Evolutionary conservation across 2,113 vertebrate genomes (phyloP).

Genomic region (Peromyscus polionotus): DNA sequence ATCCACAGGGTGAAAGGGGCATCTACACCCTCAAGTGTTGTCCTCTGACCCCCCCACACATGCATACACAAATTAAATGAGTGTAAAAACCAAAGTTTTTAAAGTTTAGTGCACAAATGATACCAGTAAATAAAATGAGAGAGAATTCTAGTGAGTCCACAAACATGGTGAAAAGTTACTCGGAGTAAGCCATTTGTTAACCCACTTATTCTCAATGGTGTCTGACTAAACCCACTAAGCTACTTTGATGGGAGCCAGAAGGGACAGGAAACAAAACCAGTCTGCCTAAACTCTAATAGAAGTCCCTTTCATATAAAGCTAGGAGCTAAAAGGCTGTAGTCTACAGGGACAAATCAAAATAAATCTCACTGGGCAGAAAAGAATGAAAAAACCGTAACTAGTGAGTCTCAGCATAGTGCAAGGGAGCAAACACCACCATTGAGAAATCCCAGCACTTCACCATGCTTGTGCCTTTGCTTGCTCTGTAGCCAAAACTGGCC

Average conservation of each 20-base stretch:
- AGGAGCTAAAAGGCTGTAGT: conserved; percentile 21
- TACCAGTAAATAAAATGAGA: not conserved
- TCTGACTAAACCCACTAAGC: not conserved
- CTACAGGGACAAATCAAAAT: not conserved
- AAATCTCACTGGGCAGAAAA: conserved; percentile 5
- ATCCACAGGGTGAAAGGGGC: not conserved
- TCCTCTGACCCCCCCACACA: not conserved
- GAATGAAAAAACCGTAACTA: conserved; percentile 7
- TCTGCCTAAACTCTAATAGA: not conserved
- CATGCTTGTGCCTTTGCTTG: not conserved
- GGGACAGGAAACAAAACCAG: conserved; percentile 14
- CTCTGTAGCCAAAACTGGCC: not conserved
- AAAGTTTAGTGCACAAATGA: not conserved
- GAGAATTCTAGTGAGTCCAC: not conserved
- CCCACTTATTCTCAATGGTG: not conserved
- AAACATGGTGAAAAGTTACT: conserved; percentile 48
- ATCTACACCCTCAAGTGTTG: not conserved
- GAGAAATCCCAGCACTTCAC: not conserved
- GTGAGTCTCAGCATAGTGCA: not conserved
- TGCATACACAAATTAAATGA: not conserved
- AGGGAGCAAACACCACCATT: not conserved
- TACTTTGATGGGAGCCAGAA: not conserved
- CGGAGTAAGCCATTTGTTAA: conserved; percentile 30
- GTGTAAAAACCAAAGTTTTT: not conserved
- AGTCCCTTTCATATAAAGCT: not conserved